Percentiles rank a stretch among this genome's conserved stretches.
These are phyloP conservation scores for Oscheius myriophilus DNA, from an alignment of 2,888 invertebrate genomes.

Conservation along the genomic window DNA sequence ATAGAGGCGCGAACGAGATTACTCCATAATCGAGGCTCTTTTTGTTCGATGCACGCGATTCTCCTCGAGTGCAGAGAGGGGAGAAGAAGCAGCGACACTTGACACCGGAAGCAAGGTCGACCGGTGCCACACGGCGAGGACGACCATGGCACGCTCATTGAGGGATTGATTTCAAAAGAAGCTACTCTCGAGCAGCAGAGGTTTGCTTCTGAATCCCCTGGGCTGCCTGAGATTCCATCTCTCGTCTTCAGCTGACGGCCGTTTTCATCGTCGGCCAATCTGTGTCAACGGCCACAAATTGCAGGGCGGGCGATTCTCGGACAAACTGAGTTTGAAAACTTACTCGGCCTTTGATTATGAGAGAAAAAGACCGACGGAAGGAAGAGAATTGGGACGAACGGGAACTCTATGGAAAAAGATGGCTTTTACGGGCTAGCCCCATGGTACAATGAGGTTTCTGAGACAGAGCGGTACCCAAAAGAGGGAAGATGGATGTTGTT, in stretches of 20 bases:
- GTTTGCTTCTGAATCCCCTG: too few species aligned
- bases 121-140: background rate
- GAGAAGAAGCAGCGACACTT: background rate
- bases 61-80: background rate
- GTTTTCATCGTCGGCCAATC: background rate
- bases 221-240: too few species aligned
- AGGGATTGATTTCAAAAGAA: constrained; percentile 2
- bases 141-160: background rate
- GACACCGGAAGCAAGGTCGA: constrained; percentile 22
- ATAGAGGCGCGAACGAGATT: constrained; percentile 22
- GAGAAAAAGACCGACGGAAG: too few species aligned
- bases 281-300: constrained; percentile 14
- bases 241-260: too few species aligned
- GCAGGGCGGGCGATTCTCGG: constrained; percentile 5
- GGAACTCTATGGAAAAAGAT: too few species aligned
- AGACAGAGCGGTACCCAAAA: too few species aligned
- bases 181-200: background rate
- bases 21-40: constrained; percentile 2
- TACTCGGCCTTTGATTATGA: too few species aligned
- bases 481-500: too few species aligned
- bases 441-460: too few species aligned
- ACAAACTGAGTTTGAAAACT: background rate
- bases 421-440: too few species aligned
- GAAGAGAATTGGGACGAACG: too few species aligned
- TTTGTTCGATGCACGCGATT: constrained; percentile 4